Evolutionary conservation across 37 sponge, comb jelly and placozoan genomes (phyloP), one percentile per base, ranked within the genome.

Genomic region (Crambe crambe): DNA sequence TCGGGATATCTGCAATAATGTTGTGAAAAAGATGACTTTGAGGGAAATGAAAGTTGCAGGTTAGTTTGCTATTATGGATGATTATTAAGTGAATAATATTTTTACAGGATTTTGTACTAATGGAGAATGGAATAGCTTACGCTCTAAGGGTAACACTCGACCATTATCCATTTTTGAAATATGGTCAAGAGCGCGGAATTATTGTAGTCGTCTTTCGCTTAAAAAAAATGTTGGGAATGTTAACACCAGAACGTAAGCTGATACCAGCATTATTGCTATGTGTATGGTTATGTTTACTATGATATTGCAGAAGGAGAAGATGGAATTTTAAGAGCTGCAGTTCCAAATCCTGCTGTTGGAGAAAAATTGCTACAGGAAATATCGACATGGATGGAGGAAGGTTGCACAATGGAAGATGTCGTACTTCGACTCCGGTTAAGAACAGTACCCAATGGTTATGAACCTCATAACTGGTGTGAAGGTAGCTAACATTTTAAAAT

Each of bases 211-310:
- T 17, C 2, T n/a, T n/a, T n/a, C n/a, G n/a, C n/a, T n/a, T 31
- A 21, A 35, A 34, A 36, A 60, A 31, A 27, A 77, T 77, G 77
- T 37, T 77, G 12, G 9, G 3, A 30, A 77, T 77, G 77, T 23
- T 77, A 3, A 61, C 77, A 37, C 77, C 65, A 3, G 37, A 27
- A 31, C 37, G 40, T 35, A 36, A 8, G 8, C 32, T 35, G 40
- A 3, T 35, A 35, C 6, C 40, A 68, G 32, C 17, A 68, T 36
- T 63, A 8, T n/a, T 8, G 15, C 64, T 15, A 9, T n/a, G 70
- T 9, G 37, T 9, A n/a, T 36, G 17, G 12, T 8, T 38, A 20
- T 8, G 9, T 40, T n/a, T 8, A 34, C 10, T 18, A 12, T 78
- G 65, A 63, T 23, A 36, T 8, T 34, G 17, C 12, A 15, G 37